Percentiles rank a stretch among this genome's conserved stretches.
Conservation (phyloP, 2,888 invertebrate species). For the Eugnorisma glareosa region DNA sequence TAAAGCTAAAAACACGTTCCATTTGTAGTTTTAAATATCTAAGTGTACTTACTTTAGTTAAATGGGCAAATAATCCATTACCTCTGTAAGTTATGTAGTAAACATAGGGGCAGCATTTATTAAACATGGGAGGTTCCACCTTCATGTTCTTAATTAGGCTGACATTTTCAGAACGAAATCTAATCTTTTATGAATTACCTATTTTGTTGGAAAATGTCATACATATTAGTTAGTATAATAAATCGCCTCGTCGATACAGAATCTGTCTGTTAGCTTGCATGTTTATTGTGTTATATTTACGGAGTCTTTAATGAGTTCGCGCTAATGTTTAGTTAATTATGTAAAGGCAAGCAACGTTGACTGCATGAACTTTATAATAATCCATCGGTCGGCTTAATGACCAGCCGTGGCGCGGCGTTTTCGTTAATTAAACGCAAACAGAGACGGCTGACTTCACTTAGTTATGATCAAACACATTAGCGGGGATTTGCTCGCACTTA, state of each 20-base stretch:
- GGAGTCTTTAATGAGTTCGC: slow-evolving; percentile 54
- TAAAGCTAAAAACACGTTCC: neutral
- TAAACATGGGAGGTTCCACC: slow-evolving; percentile 4
- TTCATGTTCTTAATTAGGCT: slow-evolving; percentile 48
- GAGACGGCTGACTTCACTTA: slow-evolving; percentile 79
- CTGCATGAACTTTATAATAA: slow-evolving; percentile 73
- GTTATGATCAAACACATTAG: slow-evolving; percentile 85
- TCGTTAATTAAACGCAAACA: slow-evolving; percentile 87
- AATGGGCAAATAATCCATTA: neutral
- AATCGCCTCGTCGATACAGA: slow-evolving; percentile 23
- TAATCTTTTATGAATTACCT: slow-evolving; percentile 37
- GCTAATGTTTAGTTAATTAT: slow-evolving; percentile 67
- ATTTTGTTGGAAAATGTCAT: slow-evolving; percentile 46
- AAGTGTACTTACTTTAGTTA: slow-evolving; percentile 8
- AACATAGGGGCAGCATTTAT: slow-evolving; percentile 22
- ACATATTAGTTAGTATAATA: slow-evolving; percentile 29
- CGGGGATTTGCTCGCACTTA: slow-evolving; percentile 76
- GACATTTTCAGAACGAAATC: slow-evolving; percentile 54
- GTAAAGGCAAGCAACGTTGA: slow-evolving; percentile 68
- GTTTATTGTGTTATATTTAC: slow-evolving; percentile 15
- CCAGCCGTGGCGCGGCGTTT: slow-evolving; percentile 76
- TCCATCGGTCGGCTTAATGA: slow-evolving; percentile 81
- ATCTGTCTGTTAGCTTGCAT: slow-evolving; percentile 20
- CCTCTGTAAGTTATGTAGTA: neutral
- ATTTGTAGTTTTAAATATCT: slow-evolving; percentile 17